These are phyloP conservation scores for Trachythela sp. DNA, from an alignment of 64 coral and sea anemone species.

Conservation along the genomic window DNA sequence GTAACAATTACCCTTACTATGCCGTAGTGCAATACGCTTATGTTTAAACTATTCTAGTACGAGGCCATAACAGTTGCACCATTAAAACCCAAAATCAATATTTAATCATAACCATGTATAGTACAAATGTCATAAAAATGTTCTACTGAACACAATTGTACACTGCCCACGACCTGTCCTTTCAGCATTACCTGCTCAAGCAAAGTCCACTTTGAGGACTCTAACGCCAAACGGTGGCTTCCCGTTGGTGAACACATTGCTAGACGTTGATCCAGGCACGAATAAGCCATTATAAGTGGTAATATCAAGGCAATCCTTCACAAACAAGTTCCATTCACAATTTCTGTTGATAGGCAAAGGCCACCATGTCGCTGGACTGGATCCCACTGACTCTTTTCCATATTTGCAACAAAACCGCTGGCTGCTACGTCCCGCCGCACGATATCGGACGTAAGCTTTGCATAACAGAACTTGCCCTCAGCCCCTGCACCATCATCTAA, in stretches of 20 bases:
- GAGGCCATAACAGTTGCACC: no score
- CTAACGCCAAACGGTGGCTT: constrained; percentile 31
- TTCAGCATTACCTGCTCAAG: background rate
- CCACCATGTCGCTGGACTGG: constrained; percentile 44
- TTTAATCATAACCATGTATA: no score
- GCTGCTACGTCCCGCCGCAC: background rate
- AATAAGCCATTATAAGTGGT: constrained; percentile 36
- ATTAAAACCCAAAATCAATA: no score
- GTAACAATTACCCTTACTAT: no score
- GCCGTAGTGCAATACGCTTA: no score
- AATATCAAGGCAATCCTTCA: constrained; percentile 9
- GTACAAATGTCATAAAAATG: no score
- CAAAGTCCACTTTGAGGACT: constrained; percentile 26
- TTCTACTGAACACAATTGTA: no score
- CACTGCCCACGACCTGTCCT: no score
- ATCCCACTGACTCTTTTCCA: constrained; percentile 29
- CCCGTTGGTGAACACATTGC: constrained; percentile 33
- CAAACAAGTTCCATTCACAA: constrained; percentile 36
- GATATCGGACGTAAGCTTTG: background rate
- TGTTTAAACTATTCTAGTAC: no score
- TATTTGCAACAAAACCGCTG: constrained; percentile 30
- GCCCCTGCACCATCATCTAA: constrained; percentile 38
- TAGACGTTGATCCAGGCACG: constrained; percentile 37
- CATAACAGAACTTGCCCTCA: background rate
- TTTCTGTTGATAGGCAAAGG: constrained; percentile 29